Evolutionary conservation across 1,140 invertebrate genomes (phyloP), one percentile per base, ranked within the genome.

Genomic region (Meloidogyne floridensis): DNA sequence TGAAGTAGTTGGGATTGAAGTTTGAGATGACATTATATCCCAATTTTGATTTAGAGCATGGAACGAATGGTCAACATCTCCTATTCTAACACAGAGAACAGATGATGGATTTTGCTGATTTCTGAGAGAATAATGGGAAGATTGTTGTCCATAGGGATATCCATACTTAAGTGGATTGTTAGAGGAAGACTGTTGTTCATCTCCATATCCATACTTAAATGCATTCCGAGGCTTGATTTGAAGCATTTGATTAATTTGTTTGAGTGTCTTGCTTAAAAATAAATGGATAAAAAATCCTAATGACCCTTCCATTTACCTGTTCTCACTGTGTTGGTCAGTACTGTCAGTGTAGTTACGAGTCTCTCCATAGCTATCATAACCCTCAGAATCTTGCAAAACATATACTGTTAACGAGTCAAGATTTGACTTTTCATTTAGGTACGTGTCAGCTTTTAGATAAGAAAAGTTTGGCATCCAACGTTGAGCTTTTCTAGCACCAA

Each of bases 391-490:
- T 18, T 65, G 59, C 59, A 56, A 42, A 75, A 86, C 72, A 59
- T 75, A 82, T 32, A 87, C 7, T 73, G 81, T 78, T 13, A 87
- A n/a, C 7, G 75, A 42, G 86, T 89, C 80, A 43, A 81, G 77
- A 65, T 84, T 70, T 51, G 76, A 84, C 18, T 83, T 32, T 65
- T 87, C 86, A 32, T 85, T 84, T 75, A 87, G 73, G 54, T 82
- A 47, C 11, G 81, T 53, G 65, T 87, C 87, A n/a, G 87, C 42
- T 15, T 75, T 72, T 54, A 82, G 80, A 18, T n/a, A 47, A 32
- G 80, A 51, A 56, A 77, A 79, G 43, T 43, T 81, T 11, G 83
- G 84, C 56, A 85, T 72, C 69, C 73, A 53, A 0, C 43, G 65
- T 51, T 53, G 73, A 8, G 77, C 86, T 59, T 75, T 69, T 53